Conservation (phyloP, 1,140 invertebrate genomes). For the Magallana angulata region DNA sequence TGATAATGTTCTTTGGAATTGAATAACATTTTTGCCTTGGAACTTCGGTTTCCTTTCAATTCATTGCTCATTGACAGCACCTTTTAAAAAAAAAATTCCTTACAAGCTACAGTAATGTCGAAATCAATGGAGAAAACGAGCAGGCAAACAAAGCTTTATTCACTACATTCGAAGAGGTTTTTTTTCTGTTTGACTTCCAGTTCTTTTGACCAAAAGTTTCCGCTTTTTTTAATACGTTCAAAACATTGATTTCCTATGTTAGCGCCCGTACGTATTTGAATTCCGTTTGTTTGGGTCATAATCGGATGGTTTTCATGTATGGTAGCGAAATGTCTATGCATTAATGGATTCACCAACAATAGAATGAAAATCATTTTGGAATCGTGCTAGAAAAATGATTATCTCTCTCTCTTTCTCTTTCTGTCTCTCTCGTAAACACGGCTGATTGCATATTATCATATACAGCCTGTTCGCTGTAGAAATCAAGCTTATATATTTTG, state of each 20-base stretch:
- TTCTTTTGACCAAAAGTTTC: background rate
- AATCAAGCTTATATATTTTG: too few species aligned
- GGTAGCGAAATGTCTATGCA: too few species aligned
- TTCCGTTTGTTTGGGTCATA: too few species aligned
- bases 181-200: background rate
- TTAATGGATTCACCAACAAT: too few species aligned
- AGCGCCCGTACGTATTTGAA: too few species aligned
- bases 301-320: too few species aligned
- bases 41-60: background rate
- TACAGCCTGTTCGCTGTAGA: too few species aligned
- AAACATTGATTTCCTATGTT: background rate
- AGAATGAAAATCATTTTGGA: too few species aligned
- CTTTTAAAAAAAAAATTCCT: constrained; percentile 2
- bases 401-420: too few species aligned
- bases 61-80: background rate
- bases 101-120: background rate
- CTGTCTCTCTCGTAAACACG: too few species aligned
- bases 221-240: background rate
- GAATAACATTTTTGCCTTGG: background rate
- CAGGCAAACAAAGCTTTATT: background rate
- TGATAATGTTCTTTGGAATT: background rate
- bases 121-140: background rate
- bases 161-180: background rate
- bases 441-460: too few species aligned
- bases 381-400: too few species aligned